Evolutionary conservation across 1,140 invertebrate genomes (phyloP).

Genomic region (Monomorium pharaonis): DNA sequence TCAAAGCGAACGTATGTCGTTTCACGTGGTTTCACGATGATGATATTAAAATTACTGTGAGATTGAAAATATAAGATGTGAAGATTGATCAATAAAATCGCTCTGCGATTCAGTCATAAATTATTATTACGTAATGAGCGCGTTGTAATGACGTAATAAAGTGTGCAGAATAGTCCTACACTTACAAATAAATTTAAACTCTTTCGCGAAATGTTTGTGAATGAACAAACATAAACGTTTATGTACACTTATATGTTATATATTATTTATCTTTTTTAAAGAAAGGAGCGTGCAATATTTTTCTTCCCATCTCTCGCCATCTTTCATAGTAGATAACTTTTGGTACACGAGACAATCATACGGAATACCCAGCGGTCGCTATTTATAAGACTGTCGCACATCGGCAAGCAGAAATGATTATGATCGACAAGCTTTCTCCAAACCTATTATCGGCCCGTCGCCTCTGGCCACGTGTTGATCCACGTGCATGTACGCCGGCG

Average conservation of each 20-base stretch:
- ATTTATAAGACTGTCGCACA: constrained; percentile 9
- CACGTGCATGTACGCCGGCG: constrained; percentile 71
- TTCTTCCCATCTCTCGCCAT: neutral
- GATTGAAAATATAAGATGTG: neutral
- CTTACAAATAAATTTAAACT: neutral
- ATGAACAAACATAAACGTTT: neutral
- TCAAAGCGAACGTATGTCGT: neutral
- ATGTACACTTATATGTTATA: neutral
- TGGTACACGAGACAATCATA: neutral
- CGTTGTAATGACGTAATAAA: neutral
- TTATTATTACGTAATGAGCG: neutral
- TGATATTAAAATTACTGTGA: neutral
- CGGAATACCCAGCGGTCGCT: neutral
- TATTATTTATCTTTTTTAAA: neutral
- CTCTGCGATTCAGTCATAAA: neutral
- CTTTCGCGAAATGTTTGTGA: neutral
- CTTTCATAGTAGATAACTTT: neutral
- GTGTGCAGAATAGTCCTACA: neutral
- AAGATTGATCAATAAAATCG: neutral
- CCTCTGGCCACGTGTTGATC: constrained; percentile 76
- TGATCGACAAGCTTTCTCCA: constrained; percentile 59
- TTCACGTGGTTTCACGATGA: neutral
- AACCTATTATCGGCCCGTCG: constrained; percentile 73
- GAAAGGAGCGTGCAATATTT: neutral
- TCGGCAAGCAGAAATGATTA: neutral